Evolutionary conservation across 1,140 invertebrate genomes (phyloP).

Genomic region (Macrosteles quadrilineatus): DNA sequence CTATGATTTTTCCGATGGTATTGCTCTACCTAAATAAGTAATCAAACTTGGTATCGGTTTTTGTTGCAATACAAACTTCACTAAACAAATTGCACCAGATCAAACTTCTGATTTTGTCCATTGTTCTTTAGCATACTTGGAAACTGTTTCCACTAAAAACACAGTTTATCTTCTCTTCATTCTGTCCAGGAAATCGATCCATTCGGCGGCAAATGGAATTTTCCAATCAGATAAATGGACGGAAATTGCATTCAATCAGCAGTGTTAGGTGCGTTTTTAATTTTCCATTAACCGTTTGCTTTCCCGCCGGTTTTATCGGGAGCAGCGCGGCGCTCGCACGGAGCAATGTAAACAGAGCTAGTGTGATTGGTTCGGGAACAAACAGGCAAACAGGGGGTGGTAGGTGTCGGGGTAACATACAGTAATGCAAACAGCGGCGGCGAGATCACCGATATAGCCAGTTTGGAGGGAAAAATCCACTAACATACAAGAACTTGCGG

Average conservation of each 20-base stretch:
- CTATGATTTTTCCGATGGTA: too few relatives aligned
- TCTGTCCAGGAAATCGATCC: neutral
- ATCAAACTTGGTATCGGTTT: too few relatives aligned
- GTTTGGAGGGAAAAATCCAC: too few relatives aligned
- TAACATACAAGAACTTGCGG: too few relatives aligned
- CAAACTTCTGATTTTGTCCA: too few relatives aligned
- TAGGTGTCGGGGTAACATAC: conserved; percentile 30
- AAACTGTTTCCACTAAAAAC: too few relatives aligned
- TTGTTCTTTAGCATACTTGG: too few relatives aligned
- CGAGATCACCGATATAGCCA: neutral
- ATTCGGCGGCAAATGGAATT: neutral
- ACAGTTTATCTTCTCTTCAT: too few relatives aligned
- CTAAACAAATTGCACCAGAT: too few relatives aligned
- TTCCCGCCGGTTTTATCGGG: neutral
- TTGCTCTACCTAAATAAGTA: too few relatives aligned
- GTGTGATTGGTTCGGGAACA: conserved; percentile 28
- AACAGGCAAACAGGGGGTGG: conserved; percentile 25
- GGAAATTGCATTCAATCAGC: conserved; percentile 25
- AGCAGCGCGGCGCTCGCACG: neutral
- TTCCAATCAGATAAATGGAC: conserved; percentile 24
- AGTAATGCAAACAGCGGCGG: neutral
- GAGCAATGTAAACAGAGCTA: conserved; percentile 21
- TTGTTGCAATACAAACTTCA: too few relatives aligned
- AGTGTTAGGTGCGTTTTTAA: conserved; percentile 18
- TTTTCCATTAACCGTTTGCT: conserved; percentile 18